These are phyloP conservation scores for Aphidoletes aphidimyza DNA, from an alignment of 2,888 invertebrate genomes.

Conservation along the genomic window DNA sequence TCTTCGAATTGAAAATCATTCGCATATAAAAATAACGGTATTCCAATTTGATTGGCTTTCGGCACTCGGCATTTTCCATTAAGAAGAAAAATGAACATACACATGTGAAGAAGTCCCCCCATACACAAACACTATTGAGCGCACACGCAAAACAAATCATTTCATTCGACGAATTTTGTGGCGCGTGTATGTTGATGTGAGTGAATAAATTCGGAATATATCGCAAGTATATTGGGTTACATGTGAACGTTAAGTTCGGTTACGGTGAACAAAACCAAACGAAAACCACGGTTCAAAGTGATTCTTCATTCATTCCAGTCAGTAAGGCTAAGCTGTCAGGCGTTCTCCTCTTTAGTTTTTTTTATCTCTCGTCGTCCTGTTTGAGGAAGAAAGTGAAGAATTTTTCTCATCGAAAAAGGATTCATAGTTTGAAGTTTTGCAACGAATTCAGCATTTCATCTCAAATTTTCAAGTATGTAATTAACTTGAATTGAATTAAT, in stretches of 20 bases:
- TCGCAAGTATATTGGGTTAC: not conserved
- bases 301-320: not conserved
- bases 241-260: conserved; percentile 20
- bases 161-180: no score
- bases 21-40: no score
- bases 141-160: not conserved
- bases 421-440: not conserved
- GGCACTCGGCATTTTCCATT: no score
- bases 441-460: not conserved
- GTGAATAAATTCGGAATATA: not conserved
- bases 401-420: not conserved
- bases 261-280: not conserved
- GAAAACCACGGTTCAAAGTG: not conserved
- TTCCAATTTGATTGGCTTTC: no score
- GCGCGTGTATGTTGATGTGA: no score
- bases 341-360: not conserved
- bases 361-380: not conserved
- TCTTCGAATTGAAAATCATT: no score
- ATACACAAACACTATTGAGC: not conserved
- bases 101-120: no score
- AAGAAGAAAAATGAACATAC: no score
- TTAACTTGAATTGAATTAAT: not conserved
- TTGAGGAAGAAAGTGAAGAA: not conserved
- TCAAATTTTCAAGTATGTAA: not conserved
- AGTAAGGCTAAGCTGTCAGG: conserved; percentile 4